phyloP scores from a whole-genome alignment of 1,140 invertebrate species.

The Mizuhopecten yessoensis region DNA sequence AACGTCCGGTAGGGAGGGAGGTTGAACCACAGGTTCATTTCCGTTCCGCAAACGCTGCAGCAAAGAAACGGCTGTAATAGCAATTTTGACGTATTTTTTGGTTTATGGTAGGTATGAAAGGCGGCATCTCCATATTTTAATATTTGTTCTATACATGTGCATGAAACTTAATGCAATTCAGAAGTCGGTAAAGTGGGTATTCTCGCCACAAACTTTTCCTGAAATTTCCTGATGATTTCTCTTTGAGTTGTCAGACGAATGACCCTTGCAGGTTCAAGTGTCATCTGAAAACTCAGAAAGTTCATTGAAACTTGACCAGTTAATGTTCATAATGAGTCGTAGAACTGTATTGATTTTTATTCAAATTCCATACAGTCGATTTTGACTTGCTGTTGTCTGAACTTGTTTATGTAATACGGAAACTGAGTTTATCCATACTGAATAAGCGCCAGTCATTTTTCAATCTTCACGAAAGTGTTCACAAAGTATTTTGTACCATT shows the following conservation, averaged over 20 bases:
- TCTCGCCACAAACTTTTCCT: neutral
- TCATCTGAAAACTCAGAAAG: neutral
- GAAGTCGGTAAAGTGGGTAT: neutral
- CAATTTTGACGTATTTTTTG: neutral
- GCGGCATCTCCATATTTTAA: neutral
- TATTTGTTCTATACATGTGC: neutral
- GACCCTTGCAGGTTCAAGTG: constrained; percentile 13
- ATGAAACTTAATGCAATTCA: neutral
- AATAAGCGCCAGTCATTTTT: too few relatives aligned
- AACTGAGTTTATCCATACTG: too few relatives aligned
- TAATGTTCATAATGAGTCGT: neutral
- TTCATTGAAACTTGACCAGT: neutral
- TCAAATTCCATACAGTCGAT: neutral
- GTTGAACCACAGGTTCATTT: neutral
- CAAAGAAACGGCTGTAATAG: neutral
- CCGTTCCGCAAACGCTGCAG: constrained; percentile 36
- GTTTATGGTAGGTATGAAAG: neutral
- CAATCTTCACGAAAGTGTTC: too few relatives aligned
- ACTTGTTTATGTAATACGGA: neutral
- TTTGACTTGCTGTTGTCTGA: neutral
- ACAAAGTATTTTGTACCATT: too few relatives aligned
- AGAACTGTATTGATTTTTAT: neutral
- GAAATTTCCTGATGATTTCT: neutral
- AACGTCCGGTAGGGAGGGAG: neutral
- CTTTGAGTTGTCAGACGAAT: constrained; percentile 25